Evolutionary conservation across 2,113 vertebrate genomes (phyloP), one percentile per base, ranked within the genome.

Genomic region (Tinamus guttatus): DNA sequence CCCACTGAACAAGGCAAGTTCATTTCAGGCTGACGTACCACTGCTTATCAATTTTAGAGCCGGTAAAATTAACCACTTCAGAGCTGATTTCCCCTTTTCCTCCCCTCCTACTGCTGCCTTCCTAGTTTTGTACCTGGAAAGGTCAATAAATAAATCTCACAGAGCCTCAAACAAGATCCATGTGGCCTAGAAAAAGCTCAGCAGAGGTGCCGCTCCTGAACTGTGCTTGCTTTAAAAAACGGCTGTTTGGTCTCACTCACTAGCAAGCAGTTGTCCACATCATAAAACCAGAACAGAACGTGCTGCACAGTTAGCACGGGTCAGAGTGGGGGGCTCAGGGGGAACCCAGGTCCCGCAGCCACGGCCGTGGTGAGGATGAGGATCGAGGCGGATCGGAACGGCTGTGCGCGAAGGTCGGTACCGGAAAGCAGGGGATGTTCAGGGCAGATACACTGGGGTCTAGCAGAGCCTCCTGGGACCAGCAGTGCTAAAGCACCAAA

Each of bases 1-100:
- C 98, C 96, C 95, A 92, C 95, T 92, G 97, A 98, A 98, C 98
- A 97, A 97, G 98, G 98, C 97, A 95, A 98, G 97, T 98, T 98
- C 97, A 98, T 98, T 98, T 97, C 98, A 98, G 98, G 97, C 98
- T 98, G 98, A 98, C 96, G 96, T 96, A 82, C 95, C 95, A 43
- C 94, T 81, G 95, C 97, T 97, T 85, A 98, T 97, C 97, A 95
- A 95, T 98, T 98, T 94, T 93, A 89, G 94, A 98, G 98, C 97
- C 51, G 17, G 89, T 38, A 92, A 95, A 95, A 97, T 98, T 98
- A 97, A 97, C 96, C 38, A 7, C 95, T 98, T 97, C 95, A 65
- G 93, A 94, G 91, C 96, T 96, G 97, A 96, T 97, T 81, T 84
- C 89, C 76, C 63, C 51, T 87, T 54, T 45, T 5, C 59, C 56